These are phyloP conservation scores for Callimorpha dominula DNA, from an alignment of 2,888 invertebrate genomes.

Conservation along the genomic window DNA sequence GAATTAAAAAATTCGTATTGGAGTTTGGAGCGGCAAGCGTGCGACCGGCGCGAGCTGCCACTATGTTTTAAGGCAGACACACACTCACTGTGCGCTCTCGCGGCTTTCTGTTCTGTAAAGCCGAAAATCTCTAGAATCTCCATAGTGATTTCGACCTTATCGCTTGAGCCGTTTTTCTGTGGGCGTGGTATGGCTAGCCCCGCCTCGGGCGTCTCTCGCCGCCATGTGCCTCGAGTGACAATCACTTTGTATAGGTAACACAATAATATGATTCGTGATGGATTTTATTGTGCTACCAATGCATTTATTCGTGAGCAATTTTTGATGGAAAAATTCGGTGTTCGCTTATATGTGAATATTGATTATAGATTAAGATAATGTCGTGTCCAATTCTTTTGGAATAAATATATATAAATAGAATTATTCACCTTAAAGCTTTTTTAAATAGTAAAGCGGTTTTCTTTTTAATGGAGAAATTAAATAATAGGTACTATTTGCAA, in stretches of 20 bases:
- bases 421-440: too few species aligned
- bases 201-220: constrained; percentile 73
- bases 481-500: too few species aligned
- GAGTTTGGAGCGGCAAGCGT: constrained; percentile 71
- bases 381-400: neutral
- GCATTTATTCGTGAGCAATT: constrained; percentile 80
- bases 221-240: constrained; percentile 84
- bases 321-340: constrained; percentile 55
- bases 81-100: constrained; percentile 66
- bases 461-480: neutral
- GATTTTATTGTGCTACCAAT: constrained; percentile 84
- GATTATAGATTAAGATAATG: constrained; percentile 22
- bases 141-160: constrained; percentile 84
- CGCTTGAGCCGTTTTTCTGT: constrained; percentile 65
- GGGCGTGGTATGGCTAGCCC: constrained; percentile 76
- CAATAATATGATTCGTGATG: constrained; percentile 87
- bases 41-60: constrained; percentile 77
- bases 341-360: constrained; percentile 39
- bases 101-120: constrained; percentile 76
- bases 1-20: constrained; percentile 56
- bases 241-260: constrained; percentile 87
- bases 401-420: neutral
- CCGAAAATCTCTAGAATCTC: constrained; percentile 77
- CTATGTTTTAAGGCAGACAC: constrained; percentile 77
- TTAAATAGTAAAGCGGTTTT: neutral